These are phyloP conservation scores for Hycleus cichorii DNA, from an alignment of 1,140 invertebrate species.

Conservation along the genomic window DNA sequence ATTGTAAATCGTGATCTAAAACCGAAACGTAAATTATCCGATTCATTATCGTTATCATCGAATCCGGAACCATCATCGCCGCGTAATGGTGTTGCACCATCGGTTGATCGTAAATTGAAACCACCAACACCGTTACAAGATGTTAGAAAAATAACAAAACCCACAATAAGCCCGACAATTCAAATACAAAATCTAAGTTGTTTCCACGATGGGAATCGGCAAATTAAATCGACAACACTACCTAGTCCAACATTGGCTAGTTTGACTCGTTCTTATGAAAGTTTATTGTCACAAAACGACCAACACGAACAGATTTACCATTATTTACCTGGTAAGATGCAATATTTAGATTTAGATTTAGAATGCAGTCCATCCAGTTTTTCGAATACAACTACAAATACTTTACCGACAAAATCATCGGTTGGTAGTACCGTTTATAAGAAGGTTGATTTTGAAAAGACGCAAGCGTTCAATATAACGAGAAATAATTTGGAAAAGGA, in stretches of 20 bases:
- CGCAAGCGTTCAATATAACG: conserved; percentile 83
- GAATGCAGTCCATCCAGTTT: conserved; percentile 36
- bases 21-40: conserved; percentile 57
- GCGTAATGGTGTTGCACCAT: conserved; percentile 37
- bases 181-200: neutral
- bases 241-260: conserved; percentile 46
- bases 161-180: neutral
- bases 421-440: conserved; percentile 68
- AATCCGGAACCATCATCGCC: conserved; percentile 43
- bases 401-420: conserved; percentile 32
- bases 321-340: conserved; percentile 40
- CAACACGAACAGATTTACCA: conserved; percentile 25
- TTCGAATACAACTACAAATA: conserved; percentile 19
- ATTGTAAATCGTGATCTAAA: conserved; percentile 72
- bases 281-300: conserved; percentile 23
- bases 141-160: conserved; percentile 6
- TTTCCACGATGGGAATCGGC: neutral
- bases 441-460: conserved; percentile 86
- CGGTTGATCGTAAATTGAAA: conserved; percentile 40
- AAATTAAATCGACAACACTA: conserved; percentile 30
- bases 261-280: conserved; percentile 27
- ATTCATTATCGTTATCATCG: conserved; percentile 46
- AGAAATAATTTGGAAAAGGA: conserved; percentile 64
- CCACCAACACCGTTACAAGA: conserved; percentile 33
- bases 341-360: conserved; percentile 72